A percentile compares a stretch with the other conserved stretches of the same genome.
These are phyloP conservation scores for Anisognathus igniventris DNA, from an alignment of 2,797 vertebrate genomes.

Conservation along the genomic window DNA sequence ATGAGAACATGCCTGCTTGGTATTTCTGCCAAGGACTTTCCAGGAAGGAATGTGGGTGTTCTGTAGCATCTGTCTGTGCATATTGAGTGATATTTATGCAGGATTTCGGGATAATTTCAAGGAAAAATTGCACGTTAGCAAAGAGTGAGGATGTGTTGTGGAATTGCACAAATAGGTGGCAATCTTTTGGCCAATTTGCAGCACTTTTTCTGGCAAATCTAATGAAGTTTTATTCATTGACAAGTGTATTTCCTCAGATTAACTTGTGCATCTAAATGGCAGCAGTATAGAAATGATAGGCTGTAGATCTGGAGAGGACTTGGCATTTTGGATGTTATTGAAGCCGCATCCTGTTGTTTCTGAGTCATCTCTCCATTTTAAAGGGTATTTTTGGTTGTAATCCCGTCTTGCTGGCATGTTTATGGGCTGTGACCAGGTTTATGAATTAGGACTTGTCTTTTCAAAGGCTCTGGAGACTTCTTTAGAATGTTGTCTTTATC, in stretches of 20 bases:
- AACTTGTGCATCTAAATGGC: background rate
- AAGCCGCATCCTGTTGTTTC: background rate
- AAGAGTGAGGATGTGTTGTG: background rate
- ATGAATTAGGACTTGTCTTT: background rate
- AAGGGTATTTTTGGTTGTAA: background rate
- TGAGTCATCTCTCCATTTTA: background rate
- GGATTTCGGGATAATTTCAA: conserved; percentile 4
- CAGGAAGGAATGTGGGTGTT: conserved; percentile 26
- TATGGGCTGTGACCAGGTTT: background rate
- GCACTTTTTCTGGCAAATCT: background rate
- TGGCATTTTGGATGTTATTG: background rate
- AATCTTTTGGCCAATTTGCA: background rate
- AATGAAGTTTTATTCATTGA: background rate
- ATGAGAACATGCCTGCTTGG: background rate
- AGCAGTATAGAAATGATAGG: background rate
- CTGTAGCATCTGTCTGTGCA: conserved; percentile 35
- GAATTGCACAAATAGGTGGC: background rate
- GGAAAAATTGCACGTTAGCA: background rate
- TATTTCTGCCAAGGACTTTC: conserved; percentile 11
- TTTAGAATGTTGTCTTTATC: background rate
- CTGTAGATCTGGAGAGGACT: background rate
- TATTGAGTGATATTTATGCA: background rate
- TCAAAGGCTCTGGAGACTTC: background rate
- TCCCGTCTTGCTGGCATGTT: background rate
- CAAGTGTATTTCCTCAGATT: background rate